Conservation (phyloP, 2,888 invertebrate species). For the Apotomis turbidana region DNA sequence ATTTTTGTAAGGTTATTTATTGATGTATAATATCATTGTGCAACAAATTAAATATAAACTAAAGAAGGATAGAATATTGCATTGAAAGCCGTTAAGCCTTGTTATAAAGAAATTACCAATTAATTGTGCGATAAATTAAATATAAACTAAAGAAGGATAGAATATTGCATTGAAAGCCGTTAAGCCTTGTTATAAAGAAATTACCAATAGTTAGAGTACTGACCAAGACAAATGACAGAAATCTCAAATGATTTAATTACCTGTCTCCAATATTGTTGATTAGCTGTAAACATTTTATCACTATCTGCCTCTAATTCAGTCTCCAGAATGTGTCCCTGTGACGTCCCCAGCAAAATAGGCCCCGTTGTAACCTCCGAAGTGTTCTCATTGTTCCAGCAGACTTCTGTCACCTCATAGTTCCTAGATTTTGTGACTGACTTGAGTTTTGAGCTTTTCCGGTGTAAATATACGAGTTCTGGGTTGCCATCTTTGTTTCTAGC, state of each 20-base stretch:
- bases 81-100: no score
- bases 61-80: no score
- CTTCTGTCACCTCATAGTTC: constrained; percentile 94
- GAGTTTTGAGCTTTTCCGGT: constrained; percentile 89
- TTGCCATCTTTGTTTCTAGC: constrained; percentile 83
- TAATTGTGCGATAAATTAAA: no score
- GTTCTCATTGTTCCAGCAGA: constrained; percentile 94
- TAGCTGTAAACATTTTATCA: constrained; percentile 91
- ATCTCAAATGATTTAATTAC: constrained; percentile 69
- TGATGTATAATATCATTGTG: no score
- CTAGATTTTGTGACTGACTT: constrained; percentile 86
- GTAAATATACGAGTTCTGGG: constrained; percentile 92
- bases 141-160: no score
- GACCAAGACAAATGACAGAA: neutral
- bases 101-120: no score
- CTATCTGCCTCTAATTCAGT: constrained; percentile 92
- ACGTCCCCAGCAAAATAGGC: constrained; percentile 94
- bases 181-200: no score
- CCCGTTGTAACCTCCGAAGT: constrained; percentile 89
- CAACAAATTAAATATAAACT: no score
- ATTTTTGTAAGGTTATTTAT: no score
- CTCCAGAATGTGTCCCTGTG: constrained; percentile 95
- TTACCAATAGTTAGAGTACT: neutral
- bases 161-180: no score
- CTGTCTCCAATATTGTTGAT: constrained; percentile 93